Base-by-base conservation (phyloP, 2,113 vertebrate species). In the Odocoileus hemionus region DNA sequence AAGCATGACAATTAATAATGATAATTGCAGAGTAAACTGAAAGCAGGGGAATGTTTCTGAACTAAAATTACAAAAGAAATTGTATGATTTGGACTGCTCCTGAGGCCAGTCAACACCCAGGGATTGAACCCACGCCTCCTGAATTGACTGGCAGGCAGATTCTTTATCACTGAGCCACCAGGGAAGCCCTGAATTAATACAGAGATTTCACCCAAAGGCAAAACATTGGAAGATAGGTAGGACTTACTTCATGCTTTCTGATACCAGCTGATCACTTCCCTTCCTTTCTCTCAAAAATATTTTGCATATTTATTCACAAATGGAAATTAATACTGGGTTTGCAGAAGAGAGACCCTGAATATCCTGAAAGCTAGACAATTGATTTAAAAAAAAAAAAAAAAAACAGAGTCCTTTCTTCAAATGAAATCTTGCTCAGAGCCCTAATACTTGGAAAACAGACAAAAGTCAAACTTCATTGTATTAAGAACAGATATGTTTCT, bases 121-220 rank as follows among this genome's bases (percentile, higher is more conserved):
- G 36, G 19, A 39, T 74, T 25, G 67, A 25, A 74, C 67, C 21
- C 0, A 0, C 21, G 6, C 25, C 19, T 25, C 67, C 67, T 25
- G 67, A 74, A 39, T 74, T 74, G 36, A 39, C 23, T 39, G 67
- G 36, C 36, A 74, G 36, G 67, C 36, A 74, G n/a, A 74, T 74
- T 25, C 36, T 74, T 74, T 74, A 74, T 74, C 67, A 39, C 36
- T 74, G 54, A 55, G 7, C 54, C 54, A 55, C 54, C 17, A 55
- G 54, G 54, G 54, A 74, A 25, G n/a, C n/a, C 67, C 36, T 74
- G 67, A 91, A 91, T 43, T 94, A 89, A 86, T 82, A 76, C 50
- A 76, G n/a, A 95, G 47, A 94, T 74, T 88, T 95, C 76, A 82
- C 43, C 70, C 54, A 94, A 86, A 82, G 95, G 92, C 86, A 86